Percentiles rank a stretch among this genome's conserved stretches.
Evolutionary conservation across 2,113 vertebrate genomes (phyloP).

Genomic region (Steatornis caripensis): DNA sequence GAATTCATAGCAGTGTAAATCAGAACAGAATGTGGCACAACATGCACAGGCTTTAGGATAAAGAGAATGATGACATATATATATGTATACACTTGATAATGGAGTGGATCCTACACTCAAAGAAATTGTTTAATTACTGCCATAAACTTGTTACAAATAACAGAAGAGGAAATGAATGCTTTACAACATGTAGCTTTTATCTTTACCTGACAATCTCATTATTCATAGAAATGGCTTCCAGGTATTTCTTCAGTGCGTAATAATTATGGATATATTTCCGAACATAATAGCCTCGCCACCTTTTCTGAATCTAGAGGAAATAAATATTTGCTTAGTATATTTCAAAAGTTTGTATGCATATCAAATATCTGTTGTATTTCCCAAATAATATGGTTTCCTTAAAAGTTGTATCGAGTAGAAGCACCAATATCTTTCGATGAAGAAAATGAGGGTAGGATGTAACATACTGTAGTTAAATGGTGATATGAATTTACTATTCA

Average conservation of each 20-base stretch:
- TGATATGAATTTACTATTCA: not conserved
- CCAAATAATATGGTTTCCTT: not conserved
- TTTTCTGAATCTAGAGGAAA: conserved; percentile 85
- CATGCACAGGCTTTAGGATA: not conserved
- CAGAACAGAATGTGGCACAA: not conserved
- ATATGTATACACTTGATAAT: not conserved
- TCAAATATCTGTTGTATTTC: not conserved
- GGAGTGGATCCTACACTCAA: not conserved
- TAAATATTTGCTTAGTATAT: conserved; percentile 25
- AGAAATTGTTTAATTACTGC: not conserved
- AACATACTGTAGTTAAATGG: not conserved
- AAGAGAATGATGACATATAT: not conserved
- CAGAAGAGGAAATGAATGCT: not conserved
- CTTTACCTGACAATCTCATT: conserved; percentile 87
- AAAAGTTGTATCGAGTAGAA: not conserved
- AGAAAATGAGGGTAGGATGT: not conserved
- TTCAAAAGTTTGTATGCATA: not conserved
- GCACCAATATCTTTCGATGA: not conserved
- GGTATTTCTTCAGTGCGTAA: conserved; percentile 83
- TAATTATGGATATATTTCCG: conserved; percentile 89
- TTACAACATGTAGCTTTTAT: not conserved
- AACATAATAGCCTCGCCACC: conserved; percentile 85
- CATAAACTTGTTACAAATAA: conserved; percentile 2
- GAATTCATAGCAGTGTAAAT: not conserved
- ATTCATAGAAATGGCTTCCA: conserved; percentile 77